A percentile compares a stretch with the other conserved stretches of the same genome.
Evolutionary conservation across 1,140 invertebrate species (phyloP).

Genomic region (Aphis gossypii): DNA sequence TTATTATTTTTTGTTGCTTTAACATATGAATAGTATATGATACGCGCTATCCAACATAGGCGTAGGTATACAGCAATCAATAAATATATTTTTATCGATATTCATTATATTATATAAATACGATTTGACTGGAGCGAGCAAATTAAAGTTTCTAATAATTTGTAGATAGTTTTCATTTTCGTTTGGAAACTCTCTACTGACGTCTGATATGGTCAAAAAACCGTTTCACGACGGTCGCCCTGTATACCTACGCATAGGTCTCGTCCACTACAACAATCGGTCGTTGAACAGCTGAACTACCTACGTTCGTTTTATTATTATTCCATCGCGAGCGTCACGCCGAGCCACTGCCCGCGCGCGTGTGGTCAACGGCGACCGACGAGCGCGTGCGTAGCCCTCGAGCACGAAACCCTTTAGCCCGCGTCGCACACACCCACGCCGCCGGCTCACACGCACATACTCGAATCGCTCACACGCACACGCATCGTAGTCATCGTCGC

Average conservation of each 20-base stretch:
- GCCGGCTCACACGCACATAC: background rate
- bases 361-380: background rate
- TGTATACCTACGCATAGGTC: background rate
- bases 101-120: no score
- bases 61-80: no score
- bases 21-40: no score
- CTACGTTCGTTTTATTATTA: background rate
- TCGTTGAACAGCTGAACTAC: background rate
- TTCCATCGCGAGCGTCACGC: no score
- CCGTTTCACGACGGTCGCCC: background rate
- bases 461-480: background rate
- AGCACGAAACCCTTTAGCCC: background rate
- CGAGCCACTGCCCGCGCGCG: slow-evolving; percentile 47
- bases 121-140: no score
- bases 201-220: background rate
- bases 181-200: no score
- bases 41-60: no score
- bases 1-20: no score
- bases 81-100: no score
- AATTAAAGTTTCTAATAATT: background rate
- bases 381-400: slow-evolving; percentile 9
- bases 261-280: background rate
- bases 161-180: background rate
- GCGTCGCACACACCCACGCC: background rate
- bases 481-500: background rate